These are phyloP conservation scores for Pseudorhombus dupliciocellatus DNA, from an alignment of 2,113 vertebrate genomes.

Conservation along the genomic window DNA sequence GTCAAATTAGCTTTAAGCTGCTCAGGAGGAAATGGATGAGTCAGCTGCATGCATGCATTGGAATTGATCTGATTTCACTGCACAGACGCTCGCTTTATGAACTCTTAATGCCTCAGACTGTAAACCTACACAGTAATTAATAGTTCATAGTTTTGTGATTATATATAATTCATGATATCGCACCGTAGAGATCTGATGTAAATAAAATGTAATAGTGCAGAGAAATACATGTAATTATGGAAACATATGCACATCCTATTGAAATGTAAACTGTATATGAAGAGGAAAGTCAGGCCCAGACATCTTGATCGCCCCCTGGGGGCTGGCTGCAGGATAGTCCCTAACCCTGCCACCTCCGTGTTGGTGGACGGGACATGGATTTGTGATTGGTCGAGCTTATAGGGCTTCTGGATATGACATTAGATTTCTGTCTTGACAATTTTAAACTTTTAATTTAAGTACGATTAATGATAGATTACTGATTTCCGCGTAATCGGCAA, in stretches of 20 bases:
- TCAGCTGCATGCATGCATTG: background rate
- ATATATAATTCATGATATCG: conserved; percentile 21
- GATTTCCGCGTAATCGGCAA: background rate
- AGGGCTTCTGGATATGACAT: too few relatives aligned
- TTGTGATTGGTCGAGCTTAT: too few relatives aligned
- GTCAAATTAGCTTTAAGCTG: background rate
- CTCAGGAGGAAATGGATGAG: background rate
- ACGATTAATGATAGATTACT: too few relatives aligned
- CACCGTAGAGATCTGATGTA: background rate
- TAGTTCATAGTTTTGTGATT: conserved; percentile 20
- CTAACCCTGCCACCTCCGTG: too few relatives aligned
- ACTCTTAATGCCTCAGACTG: background rate
- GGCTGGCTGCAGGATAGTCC: too few relatives aligned
- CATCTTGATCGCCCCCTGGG: too few relatives aligned
- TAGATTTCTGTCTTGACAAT: too few relatives aligned
- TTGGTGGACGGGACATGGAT: too few relatives aligned
- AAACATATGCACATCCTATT: background rate
- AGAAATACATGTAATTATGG: conserved; percentile 1
- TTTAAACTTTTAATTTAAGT: too few relatives aligned
- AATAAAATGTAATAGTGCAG: conserved; percentile 15
- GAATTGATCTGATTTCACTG: background rate
- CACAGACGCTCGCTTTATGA: background rate
- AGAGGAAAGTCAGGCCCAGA: too few relatives aligned
- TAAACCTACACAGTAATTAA: background rate
- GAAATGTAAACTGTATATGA: too few relatives aligned